Percentiles rank a stretch among this genome's conserved stretches.
These are phyloP conservation scores for Drosophila falleni DNA, from an alignment of 2,888 invertebrate genomes.

Conservation along the genomic window DNA sequence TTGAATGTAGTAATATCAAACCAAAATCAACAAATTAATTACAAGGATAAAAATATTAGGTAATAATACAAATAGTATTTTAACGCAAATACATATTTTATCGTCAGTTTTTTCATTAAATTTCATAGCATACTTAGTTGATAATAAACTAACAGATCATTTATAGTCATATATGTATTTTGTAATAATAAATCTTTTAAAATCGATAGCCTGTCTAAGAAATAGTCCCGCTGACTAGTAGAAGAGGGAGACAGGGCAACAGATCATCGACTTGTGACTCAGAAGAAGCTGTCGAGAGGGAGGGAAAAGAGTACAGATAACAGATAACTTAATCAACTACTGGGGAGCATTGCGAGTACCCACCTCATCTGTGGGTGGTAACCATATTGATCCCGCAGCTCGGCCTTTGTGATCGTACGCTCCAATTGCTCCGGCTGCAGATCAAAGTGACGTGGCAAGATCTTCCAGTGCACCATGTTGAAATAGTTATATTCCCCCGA, in stretches of 20 bases:
- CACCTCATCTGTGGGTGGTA: conserved; percentile 65
- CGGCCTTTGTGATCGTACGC: conserved; percentile 57
- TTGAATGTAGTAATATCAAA: too few species aligned
- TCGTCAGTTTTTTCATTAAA: too few species aligned
- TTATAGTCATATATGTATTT: not conserved
- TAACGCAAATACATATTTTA: not conserved
- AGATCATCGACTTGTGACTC: not conserved
- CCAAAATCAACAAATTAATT: too few species aligned
- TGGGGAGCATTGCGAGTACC: not conserved
- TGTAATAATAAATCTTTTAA: not conserved
- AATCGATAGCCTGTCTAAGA: not conserved
- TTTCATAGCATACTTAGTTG: not conserved
- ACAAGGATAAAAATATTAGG: too few species aligned
- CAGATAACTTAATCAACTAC: not conserved
- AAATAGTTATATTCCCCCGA: conserved; percentile 69
- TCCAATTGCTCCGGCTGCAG: conserved; percentile 55
- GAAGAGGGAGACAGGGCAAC: not conserved
- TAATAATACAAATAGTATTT: not conserved
- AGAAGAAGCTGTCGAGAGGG: conserved; percentile 9
- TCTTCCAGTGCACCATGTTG: conserved; percentile 60
- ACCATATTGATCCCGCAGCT: conserved; percentile 51
- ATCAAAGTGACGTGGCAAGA: conserved; percentile 55
- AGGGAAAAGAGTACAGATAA: not conserved
- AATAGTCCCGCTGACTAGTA: not conserved
- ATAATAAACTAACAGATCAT: not conserved